Evolutionary conservation across 1,140 invertebrate species (phyloP).

Genomic region (Meloidogyne chitwoodi): DNA sequence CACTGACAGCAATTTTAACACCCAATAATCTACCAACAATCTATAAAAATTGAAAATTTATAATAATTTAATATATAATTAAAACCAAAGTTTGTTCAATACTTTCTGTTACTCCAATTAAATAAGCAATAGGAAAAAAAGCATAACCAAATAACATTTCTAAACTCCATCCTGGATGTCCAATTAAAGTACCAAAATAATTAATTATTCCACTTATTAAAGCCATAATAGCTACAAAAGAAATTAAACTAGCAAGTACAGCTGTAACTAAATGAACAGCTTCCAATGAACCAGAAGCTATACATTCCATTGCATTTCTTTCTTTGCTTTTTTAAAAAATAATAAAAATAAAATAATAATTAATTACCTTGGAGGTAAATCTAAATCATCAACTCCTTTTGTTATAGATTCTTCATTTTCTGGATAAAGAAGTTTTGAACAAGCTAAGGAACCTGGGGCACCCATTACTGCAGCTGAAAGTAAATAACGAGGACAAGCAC

Average conservation of each 20-base stretch:
- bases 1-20: conserved; percentile 81
- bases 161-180: conserved; percentile 50
- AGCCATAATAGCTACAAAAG: conserved; percentile 78
- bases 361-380: conserved; percentile 33
- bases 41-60: conserved; percentile 5
- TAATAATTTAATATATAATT: neutral
- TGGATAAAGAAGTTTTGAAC: conserved; percentile 50
- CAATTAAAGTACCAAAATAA: conserved; percentile 76
- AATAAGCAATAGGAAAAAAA: conserved; percentile 77
- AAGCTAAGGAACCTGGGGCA: conserved; percentile 55
- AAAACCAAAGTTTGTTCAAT: conserved; percentile 7
- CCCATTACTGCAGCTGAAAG: conserved; percentile 56
- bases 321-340: conserved; percentile 9
- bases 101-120: conserved; percentile 71
- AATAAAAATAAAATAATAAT: neutral
- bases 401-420: conserved; percentile 54
- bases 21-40: conserved; percentile 75
- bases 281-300: conserved; percentile 69
- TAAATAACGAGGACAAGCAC: conserved; percentile 71
- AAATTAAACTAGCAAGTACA: conserved; percentile 85
- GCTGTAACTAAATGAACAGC: conserved; percentile 72
- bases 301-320: conserved; percentile 16
- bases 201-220: conserved; percentile 75
- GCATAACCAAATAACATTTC: conserved; percentile 66
- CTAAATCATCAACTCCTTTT: conserved; percentile 47